Conservation (phyloP, 2,888 invertebrate species). For the Nudaria mundana region DNA sequence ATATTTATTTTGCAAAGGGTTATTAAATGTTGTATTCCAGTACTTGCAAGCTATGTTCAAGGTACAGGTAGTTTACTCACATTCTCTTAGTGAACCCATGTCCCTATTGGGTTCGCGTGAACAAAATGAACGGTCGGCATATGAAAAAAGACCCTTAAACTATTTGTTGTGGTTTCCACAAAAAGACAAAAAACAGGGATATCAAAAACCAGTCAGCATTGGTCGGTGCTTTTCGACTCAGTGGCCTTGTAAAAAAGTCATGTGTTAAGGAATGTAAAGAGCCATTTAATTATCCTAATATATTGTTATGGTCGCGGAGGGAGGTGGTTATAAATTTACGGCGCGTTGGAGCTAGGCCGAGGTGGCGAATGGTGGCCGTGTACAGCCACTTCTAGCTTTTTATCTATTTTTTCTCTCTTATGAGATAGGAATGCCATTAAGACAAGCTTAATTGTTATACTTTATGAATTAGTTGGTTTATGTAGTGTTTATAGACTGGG, state of each 20-base stretch:
- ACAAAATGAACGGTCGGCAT: constrained; percentile 62
- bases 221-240: constrained; percentile 75
- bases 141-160: constrained; percentile 73
- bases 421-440: constrained; percentile 17
- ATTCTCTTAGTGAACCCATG: constrained; percentile 19
- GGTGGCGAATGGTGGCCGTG: constrained; percentile 58
- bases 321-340: constrained; percentile 75
- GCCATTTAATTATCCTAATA: constrained; percentile 81
- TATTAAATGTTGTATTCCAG: not conserved
- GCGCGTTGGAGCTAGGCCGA: constrained; percentile 48
- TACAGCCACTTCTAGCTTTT: constrained; percentile 21
- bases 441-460: constrained; percentile 16
- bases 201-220: constrained; percentile 77
- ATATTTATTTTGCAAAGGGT: not conserved
- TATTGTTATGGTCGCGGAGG: constrained; percentile 77
- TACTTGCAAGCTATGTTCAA: not conserved
- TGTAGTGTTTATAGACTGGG: constrained; percentile 7
- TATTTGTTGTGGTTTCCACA: constrained; percentile 78
- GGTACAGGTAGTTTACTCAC: constrained; percentile 10
- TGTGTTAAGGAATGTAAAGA: constrained; percentile 81
- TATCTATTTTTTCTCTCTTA: constrained; percentile 7
- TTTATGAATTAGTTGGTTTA: constrained; percentile 15
- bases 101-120: constrained; percentile 53
- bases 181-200: constrained; percentile 67
- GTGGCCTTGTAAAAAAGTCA: constrained; percentile 72